These are phyloP conservation scores for Cyanocitta stelleri DNA, from an alignment of 2,113 vertebrate species.

Conservation along the genomic window DNA sequence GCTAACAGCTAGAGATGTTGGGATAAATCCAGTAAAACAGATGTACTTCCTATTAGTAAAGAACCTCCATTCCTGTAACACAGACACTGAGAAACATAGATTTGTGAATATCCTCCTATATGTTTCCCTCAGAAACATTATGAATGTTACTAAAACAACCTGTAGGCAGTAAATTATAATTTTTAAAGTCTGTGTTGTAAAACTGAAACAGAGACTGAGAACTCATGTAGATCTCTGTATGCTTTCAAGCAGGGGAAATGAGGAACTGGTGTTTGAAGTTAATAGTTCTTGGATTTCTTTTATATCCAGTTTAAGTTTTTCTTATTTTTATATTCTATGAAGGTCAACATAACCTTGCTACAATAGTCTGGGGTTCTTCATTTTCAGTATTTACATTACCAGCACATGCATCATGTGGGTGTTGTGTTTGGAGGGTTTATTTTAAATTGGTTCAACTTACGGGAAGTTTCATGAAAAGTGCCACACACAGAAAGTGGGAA, in stretches of 20 bases:
- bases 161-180: neutral
- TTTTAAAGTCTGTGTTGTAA: neutral
- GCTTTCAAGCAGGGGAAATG: neutral
- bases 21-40: conserved; percentile 30
- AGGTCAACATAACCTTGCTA: neutral
- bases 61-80: neutral
- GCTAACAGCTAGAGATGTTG: neutral
- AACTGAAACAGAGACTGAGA: neutral
- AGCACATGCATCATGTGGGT: neutral
- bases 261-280: neutral
- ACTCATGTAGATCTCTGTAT: neutral
- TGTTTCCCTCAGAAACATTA: neutral
- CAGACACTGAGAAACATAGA: neutral
- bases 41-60: conserved; percentile 9
- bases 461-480: neutral
- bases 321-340: neutral
- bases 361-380: neutral
- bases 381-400: neutral
- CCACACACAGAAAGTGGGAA: neutral
- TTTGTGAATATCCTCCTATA: neutral
- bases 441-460: neutral
- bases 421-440: fast-evolving
- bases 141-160: neutral
- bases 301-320: neutral
- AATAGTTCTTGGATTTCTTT: neutral